Evolutionary conservation across 1,140 invertebrate genomes (phyloP).

Genomic region (Sesamia nonagrioides): DNA sequence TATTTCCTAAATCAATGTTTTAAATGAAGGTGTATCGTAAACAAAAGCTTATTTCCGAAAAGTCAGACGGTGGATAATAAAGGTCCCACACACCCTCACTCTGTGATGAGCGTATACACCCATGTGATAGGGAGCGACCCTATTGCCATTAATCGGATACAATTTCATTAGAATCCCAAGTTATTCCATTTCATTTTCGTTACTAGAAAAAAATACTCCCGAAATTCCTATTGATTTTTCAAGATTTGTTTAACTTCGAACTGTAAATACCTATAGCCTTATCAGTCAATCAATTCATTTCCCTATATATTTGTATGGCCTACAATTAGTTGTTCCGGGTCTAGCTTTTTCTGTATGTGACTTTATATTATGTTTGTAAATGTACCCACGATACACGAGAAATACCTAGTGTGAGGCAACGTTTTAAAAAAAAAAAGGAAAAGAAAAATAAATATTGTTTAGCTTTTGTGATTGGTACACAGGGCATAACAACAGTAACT

Average conservation of each 20-base stretch:
- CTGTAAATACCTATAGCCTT: too few relatives aligned
- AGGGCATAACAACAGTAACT: too few relatives aligned
- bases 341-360: too few relatives aligned
- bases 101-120: background rate
- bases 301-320: too few relatives aligned
- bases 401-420: too few relatives aligned
- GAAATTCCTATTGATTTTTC: background rate
- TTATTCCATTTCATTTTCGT: background rate
- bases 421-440: too few relatives aligned
- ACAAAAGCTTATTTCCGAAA: slow-evolving; percentile 7
- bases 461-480: too few relatives aligned
- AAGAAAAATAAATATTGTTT: too few relatives aligned
- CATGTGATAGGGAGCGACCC: slow-evolving; percentile 18
- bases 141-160: slow-evolving; percentile 13
- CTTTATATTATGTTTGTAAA: too few relatives aligned
- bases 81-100: slow-evolving; percentile 11
- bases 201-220: background rate
- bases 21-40: background rate
- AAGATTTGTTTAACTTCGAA: background rate
- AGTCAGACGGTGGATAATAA: background rate
- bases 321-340: too few relatives aligned
- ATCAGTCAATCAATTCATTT: too few relatives aligned
- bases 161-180: slow-evolving; percentile 5
- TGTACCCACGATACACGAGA: too few relatives aligned
- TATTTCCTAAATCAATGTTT: background rate